phyloP scores from a whole-genome alignment of 2,113 vertebrate genomes.

The Ornithorhynchus anatinus region DNA sequence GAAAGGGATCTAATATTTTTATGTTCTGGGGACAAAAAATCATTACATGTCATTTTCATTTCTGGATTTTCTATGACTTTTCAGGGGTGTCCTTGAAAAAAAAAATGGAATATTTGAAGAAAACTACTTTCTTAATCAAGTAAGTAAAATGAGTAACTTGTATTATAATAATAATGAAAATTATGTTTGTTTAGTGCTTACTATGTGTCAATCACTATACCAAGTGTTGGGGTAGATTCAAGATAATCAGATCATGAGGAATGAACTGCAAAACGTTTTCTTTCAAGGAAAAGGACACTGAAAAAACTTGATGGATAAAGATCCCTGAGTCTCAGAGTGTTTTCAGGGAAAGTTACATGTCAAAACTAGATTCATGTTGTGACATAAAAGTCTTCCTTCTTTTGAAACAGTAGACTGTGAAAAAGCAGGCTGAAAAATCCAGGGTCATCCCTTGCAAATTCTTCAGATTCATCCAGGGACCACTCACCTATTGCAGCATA shows the following conservation, averaged over 20 bases:
- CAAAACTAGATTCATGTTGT: background rate
- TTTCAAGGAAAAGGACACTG: slow-evolving; percentile 5
- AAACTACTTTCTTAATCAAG: no score
- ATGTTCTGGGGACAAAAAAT: no score
- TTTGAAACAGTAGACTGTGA: slow-evolving; percentile 5
- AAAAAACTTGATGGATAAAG: slow-evolving; percentile 19
- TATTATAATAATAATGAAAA: no score
- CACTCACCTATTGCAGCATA: background rate
- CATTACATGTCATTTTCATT: slow-evolving; percentile 10
- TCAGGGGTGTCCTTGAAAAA: background rate
- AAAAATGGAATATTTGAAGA: no score
- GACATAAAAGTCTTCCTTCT: background rate
- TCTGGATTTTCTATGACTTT: no score
- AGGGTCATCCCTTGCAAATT: background rate
- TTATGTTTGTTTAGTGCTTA: no score
- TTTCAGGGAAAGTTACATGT: background rate
- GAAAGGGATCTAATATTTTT: no score
- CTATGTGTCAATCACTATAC: no score
- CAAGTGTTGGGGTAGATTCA: no score
- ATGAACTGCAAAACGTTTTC: background rate
- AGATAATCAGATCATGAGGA: background rate
- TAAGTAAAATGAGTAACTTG: no score
- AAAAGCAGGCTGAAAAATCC: background rate
- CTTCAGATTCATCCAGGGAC: background rate
- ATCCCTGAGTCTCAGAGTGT: background rate